These are phyloP conservation scores for Melanerpes formicivorus DNA, from an alignment of 2,113 vertebrate genomes.

Conservation along the genomic window DNA sequence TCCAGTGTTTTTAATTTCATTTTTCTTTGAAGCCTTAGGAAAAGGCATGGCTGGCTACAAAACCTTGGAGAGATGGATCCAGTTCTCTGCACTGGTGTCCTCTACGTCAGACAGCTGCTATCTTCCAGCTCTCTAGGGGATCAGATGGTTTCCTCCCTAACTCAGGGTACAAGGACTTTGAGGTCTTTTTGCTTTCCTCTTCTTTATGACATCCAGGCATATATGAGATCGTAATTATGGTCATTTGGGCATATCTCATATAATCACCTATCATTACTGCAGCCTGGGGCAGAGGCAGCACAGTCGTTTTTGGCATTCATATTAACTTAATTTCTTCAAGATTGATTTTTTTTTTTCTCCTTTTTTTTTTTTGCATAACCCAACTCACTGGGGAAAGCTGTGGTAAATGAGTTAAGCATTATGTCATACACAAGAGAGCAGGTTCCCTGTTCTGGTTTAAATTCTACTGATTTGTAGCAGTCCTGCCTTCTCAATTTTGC, in stretches of 20 bases:
- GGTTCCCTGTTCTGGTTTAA: not conserved
- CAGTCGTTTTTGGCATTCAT: not conserved
- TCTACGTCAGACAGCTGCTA: not conserved
- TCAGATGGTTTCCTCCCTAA: not conserved
- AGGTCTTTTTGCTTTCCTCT: slow-evolving; percentile 9
- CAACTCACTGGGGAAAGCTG: not conserved
- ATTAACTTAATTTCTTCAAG: slow-evolving; percentile 7
- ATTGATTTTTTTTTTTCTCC: not conserved
- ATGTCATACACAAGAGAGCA: not conserved
- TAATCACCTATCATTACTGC: not conserved
- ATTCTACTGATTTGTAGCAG: not conserved
- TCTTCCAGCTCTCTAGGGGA: not conserved
- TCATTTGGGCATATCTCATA: slow-evolving; percentile 24
- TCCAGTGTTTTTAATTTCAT: not conserved
- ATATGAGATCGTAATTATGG: slow-evolving; percentile 14
- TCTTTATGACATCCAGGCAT: not conserved
- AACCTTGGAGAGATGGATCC: not conserved
- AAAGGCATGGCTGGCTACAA: not conserved
- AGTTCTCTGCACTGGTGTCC: not conserved
- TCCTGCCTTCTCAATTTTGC: not conserved
- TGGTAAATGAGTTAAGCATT: not conserved
- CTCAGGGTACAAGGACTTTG: not conserved
- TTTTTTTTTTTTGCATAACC: not conserved
- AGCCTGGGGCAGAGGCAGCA: not conserved
- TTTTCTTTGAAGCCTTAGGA: not conserved